Conservation (phyloP, 2,888 invertebrate genomes). For the Therioaphis trifolii region DNA sequence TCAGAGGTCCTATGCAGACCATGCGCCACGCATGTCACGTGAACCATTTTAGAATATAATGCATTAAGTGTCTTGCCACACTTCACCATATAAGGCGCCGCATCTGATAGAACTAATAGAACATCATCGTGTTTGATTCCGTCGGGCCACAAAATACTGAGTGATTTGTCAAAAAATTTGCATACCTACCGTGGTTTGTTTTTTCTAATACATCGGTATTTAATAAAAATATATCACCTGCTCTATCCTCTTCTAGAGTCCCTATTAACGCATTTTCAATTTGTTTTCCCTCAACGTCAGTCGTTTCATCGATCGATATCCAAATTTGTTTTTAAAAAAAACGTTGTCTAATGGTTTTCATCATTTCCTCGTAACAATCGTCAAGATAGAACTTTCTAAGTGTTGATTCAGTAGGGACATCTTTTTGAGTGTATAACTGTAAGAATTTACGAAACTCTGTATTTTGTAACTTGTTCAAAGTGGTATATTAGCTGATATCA, state of each 20-base stretch:
- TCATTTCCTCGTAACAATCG: not conserved
- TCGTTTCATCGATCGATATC: too few species aligned
- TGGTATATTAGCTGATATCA: too few species aligned
- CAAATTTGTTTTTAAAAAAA: not conserved
- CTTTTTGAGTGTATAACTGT: not conserved
- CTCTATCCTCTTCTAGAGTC: too few species aligned
- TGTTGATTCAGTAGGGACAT: not conserved
- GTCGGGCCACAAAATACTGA: not conserved
- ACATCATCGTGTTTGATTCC: not conserved
- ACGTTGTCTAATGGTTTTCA: not conserved
- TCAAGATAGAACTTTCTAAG: not conserved
- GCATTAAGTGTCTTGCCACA: not conserved
- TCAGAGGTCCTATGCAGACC: not conserved
- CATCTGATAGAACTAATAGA: too few species aligned
- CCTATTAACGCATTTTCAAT: too few species aligned
- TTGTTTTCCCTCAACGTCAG: too few species aligned
- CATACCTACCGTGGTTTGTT: not conserved
- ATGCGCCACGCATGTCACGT: not conserved
- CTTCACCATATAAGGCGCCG: too few species aligned
- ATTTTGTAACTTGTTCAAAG: not conserved
- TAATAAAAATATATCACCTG: too few species aligned
- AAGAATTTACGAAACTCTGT: not conserved
- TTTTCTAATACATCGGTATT: not conserved
- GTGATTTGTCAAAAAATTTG: conserved; percentile 1
- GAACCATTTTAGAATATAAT: not conserved